A percentile compares a stretch with the other conserved stretches of the same genome.
These are phyloP conservation scores for Liparis tanakae DNA, from an alignment of 2,797 vertebrate species.

Conservation along the genomic window DNA sequence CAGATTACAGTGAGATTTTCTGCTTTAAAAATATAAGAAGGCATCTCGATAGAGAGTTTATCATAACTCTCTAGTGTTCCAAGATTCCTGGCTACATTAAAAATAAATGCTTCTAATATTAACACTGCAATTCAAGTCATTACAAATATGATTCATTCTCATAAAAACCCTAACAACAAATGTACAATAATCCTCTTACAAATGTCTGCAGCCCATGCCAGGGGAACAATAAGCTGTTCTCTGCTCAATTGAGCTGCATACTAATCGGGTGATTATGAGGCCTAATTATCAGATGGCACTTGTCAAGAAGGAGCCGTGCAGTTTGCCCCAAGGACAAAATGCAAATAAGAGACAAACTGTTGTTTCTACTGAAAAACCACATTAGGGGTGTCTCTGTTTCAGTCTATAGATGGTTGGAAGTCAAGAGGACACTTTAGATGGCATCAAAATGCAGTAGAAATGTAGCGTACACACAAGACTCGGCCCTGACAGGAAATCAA, in stretches of 20 bases:
- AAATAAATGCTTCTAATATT: conserved; percentile 47
- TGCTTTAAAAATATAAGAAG: conserved; percentile 21
- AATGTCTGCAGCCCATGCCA: conserved; percentile 49
- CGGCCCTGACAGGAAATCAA: conserved; percentile 13
- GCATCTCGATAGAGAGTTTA: background rate
- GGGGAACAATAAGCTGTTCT: conserved; percentile 67
- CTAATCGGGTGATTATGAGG: conserved; percentile 78
- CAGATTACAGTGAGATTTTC: background rate
- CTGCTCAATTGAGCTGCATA: conserved; percentile 77
- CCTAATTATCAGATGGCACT: conserved; percentile 81
- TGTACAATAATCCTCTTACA: conserved; percentile 66
- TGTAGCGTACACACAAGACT: background rate
- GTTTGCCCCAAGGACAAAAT: conserved; percentile 71
- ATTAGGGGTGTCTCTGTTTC: conserved; percentile 13
- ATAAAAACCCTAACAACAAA: conserved; percentile 60
- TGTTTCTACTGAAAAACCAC: conserved; percentile 57
- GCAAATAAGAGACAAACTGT: conserved; percentile 72
- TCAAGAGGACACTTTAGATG: conserved; percentile 22
- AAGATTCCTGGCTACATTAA: conserved; percentile 21
- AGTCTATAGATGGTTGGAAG: conserved; percentile 19
- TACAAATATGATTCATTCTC: conserved; percentile 51
- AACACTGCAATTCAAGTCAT: conserved; percentile 46
- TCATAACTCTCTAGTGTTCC: background rate
- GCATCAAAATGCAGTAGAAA: conserved; percentile 31
- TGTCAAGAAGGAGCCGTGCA: conserved; percentile 68